A percentile compares a stretch with the other conserved stretches of the same genome.
Evolutionary conservation across 2,888 invertebrate species (phyloP).

Genomic region (Aleiodes leptofemur): DNA sequence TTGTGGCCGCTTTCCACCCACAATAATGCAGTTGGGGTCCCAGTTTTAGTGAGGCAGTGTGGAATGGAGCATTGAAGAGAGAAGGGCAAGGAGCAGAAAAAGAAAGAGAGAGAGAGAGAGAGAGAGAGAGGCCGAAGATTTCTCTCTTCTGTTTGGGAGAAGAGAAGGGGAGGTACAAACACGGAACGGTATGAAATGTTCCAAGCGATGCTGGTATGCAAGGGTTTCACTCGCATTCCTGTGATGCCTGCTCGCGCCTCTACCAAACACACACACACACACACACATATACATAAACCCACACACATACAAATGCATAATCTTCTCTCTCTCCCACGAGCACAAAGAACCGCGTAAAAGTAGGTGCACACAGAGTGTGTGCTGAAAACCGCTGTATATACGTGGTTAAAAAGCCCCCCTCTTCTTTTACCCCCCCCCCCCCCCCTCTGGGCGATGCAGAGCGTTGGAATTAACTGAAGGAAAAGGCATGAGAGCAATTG

Average conservation of each 20-base stretch:
- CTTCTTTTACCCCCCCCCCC: neutral
- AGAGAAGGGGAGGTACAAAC: constrained; percentile 23
- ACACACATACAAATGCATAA: neutral
- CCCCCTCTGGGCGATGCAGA: neutral
- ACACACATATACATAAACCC: neutral
- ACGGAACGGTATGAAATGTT: constrained; percentile 32
- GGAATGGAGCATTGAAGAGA: constrained; percentile 28
- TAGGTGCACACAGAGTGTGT: constrained; percentile 20
- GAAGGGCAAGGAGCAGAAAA: neutral
- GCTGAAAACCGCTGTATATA: constrained; percentile 27
- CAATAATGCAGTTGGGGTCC: constrained; percentile 33
- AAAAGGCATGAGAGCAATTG: constrained; percentile 37
- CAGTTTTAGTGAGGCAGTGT: constrained; percentile 24
- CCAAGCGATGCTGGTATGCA: constrained; percentile 48
- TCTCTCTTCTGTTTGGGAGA: neutral
- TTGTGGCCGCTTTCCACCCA: constrained; percentile 33
- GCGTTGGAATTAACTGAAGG: constrained; percentile 28
- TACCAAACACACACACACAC: constrained; percentile 31
- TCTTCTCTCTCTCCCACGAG: constrained; percentile 40
- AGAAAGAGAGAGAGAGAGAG: no score
- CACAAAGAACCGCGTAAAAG: constrained; percentile 41
- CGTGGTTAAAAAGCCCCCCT: neutral
- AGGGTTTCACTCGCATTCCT: constrained; percentile 60
- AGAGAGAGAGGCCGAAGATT: neutral
- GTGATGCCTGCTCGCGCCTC: constrained; percentile 48